These are phyloP conservation scores for Galaxea fascicularis DNA, from an alignment of 92 coral and sea anemone genomes.

Conservation along the genomic window DNA sequence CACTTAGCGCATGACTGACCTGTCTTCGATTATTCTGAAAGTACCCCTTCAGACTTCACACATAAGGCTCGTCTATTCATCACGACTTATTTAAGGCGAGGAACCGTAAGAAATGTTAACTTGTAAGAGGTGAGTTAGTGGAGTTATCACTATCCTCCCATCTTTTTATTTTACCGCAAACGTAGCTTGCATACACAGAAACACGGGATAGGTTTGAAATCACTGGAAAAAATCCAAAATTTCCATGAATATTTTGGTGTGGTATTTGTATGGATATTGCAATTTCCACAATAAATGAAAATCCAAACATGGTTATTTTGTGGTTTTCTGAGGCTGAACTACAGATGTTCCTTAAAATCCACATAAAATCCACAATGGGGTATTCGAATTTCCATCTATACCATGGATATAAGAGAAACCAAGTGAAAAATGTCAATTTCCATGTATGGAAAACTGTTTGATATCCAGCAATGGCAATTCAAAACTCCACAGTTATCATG, in stretches of 20 bases:
- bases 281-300: constrained; percentile 6
- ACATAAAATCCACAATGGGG: constrained; percentile 13
- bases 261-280: constrained; percentile 23
- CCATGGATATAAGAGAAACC: not conserved
- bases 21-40: too few relatives aligned
- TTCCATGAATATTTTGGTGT: constrained; percentile 1
- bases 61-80: too few relatives aligned
- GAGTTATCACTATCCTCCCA: too few relatives aligned
- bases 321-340: constrained; percentile 2
- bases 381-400: constrained; percentile 10
- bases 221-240: constrained; percentile 28
- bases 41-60: too few relatives aligned
- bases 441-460: constrained; percentile 22
- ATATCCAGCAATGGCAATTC: constrained; percentile 4
- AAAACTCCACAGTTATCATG: constrained; percentile 28
- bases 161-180: too few relatives aligned
- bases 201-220: not conserved
- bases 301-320: constrained; percentile 20
- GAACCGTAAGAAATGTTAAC: too few relatives aligned
- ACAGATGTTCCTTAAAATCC: constrained; percentile 1
- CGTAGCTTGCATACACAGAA: too few relatives aligned
- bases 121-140: too few relatives aligned
- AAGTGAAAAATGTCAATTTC: constrained; percentile 7
- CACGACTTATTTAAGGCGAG: too few relatives aligned
- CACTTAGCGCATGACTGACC: too few relatives aligned